These are phyloP conservation scores for Cygnus atratus DNA, from an alignment of 2,113 vertebrate species.

Conservation along the genomic window DNA sequence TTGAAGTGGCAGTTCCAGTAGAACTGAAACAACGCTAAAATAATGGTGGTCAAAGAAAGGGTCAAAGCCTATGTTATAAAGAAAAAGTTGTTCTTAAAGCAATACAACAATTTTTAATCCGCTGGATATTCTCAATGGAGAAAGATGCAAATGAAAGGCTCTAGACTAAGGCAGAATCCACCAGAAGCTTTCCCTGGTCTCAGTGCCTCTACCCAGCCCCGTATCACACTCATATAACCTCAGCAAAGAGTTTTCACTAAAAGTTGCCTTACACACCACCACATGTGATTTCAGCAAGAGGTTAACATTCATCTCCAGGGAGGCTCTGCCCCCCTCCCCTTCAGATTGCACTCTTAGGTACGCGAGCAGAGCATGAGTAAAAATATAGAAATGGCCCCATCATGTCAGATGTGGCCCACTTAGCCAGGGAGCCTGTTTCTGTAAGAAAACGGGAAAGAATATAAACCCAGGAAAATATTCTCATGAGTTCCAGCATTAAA, in stretches of 20 bases:
- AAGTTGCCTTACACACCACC: background rate
- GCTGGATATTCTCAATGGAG: background rate
- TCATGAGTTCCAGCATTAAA: background rate
- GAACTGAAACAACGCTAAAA: conserved; percentile 13
- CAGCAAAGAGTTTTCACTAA: background rate
- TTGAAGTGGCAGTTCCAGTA: background rate
- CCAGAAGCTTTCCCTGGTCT: background rate
- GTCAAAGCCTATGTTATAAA: background rate
- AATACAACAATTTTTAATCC: background rate
- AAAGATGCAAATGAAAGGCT: background rate
- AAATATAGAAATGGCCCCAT: background rate
- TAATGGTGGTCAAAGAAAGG: background rate
- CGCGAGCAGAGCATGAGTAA: fast-evolving
- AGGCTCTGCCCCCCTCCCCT: background rate
- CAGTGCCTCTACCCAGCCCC: too few species aligned
- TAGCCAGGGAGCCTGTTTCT: background rate
- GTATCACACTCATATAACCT: background rate
- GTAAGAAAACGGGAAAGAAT: background rate
- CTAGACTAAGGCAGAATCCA: background rate
- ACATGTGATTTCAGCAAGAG: too few species aligned
- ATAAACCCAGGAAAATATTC: background rate
- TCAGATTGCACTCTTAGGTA: fast-evolving
- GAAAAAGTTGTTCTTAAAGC: too few species aligned
- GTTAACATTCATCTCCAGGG: fast-evolving
- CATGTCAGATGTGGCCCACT: fast-evolving